Percentiles rank a stretch among this genome's conserved stretches.
These are phyloP conservation scores for Parnassius orleans DNA, from an alignment of 2,888 invertebrate species.

Conservation along the genomic window DNA sequence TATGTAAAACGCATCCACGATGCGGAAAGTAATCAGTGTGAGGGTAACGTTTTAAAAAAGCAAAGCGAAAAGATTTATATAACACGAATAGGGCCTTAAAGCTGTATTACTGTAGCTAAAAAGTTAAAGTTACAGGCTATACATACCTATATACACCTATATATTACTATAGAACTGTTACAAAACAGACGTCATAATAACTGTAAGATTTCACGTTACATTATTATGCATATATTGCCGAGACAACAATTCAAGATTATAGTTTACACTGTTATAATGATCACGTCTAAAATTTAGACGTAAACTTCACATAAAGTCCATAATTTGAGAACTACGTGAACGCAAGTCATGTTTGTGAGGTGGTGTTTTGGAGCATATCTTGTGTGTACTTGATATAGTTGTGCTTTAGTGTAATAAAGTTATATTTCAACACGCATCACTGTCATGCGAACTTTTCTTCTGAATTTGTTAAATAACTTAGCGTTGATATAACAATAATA, in stretches of 20 bases:
- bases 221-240: constrained; percentile 7
- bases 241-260: constrained; percentile 12
- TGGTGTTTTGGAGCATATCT: constrained; percentile 15
- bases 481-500: too few species aligned
- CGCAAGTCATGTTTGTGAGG: constrained; percentile 17
- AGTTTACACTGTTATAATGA: constrained; percentile 13
- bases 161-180: too few species aligned
- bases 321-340: constrained; percentile 25
- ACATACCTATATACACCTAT: too few species aligned
- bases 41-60: too few species aligned
- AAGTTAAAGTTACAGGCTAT: too few species aligned
- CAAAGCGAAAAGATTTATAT: too few species aligned
- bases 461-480: background rate
- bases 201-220: background rate
- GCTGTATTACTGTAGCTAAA: too few species aligned
- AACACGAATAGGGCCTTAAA: too few species aligned
- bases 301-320: constrained; percentile 22
- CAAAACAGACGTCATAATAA: too few species aligned
- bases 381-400: constrained; percentile 14
- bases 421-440: constrained; percentile 15
- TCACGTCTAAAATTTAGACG: constrained; percentile 27
- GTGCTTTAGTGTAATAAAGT: constrained; percentile 2
- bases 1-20: too few species aligned
- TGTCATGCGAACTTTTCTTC: constrained; percentile 4
- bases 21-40: too few species aligned